Conservation (phyloP, 2,113 vertebrate species). For the Saguinus imperator region DNA sequence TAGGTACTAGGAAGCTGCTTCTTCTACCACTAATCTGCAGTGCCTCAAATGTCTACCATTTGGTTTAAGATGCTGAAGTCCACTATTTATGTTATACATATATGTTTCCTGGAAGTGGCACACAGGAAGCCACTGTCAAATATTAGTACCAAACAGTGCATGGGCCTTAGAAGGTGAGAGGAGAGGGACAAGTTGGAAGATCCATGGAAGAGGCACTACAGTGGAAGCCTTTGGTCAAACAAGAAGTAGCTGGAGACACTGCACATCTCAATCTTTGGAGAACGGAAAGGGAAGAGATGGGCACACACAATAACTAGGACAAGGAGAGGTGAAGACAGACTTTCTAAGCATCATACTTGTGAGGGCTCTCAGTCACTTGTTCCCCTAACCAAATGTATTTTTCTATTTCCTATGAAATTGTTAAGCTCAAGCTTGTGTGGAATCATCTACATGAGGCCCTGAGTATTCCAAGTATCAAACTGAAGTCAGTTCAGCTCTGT, state of each 20-base stretch:
- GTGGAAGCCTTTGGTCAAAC: not conserved
- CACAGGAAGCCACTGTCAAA: not conserved
- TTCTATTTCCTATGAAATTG: not conserved
- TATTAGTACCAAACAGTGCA: not conserved
- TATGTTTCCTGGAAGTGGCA: not conserved
- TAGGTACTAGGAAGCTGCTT: not conserved
- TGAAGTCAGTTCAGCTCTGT: not conserved
- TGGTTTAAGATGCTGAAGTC: not conserved
- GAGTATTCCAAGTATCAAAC: not conserved
- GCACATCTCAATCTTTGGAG: not conserved
- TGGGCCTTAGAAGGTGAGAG: not conserved
- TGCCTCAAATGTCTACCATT: not conserved
- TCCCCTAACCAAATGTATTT: not conserved
- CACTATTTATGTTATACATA: not conserved
- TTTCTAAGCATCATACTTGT: not conserved
- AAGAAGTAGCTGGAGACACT: not conserved
- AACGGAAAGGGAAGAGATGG: constrained; percentile 12
- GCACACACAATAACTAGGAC: not conserved
- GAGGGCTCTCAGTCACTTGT: not conserved
- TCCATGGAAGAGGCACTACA: not conserved
- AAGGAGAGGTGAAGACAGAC: not conserved
- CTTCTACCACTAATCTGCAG: not conserved
- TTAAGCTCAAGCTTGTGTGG: not conserved
- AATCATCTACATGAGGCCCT: not conserved
- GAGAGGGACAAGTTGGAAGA: not conserved